Evolutionary conservation across 1,140 invertebrate species (phyloP).

Genomic region (Helicoverpa zea): DNA sequence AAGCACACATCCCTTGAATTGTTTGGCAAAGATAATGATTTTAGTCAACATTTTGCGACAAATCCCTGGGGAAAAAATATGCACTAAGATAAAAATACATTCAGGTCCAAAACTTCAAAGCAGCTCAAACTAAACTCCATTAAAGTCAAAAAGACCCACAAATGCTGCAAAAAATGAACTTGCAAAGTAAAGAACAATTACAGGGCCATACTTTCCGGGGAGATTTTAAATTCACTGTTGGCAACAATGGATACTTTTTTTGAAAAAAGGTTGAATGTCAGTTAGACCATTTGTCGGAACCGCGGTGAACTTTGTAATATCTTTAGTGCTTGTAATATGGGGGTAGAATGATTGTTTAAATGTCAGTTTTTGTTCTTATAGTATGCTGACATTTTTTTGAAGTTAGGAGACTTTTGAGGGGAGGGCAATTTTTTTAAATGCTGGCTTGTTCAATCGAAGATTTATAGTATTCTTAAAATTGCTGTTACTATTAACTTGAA

Average conservation of each 20-base stretch:
- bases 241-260: constrained; percentile 12
- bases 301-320: constrained; percentile 17
- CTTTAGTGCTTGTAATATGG: constrained; percentile 11
- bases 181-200: constrained; percentile 18
- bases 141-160: not conserved
- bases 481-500: no score
- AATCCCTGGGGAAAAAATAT: no score
- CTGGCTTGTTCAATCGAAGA: no score
- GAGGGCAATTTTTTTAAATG: not conserved
- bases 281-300: not conserved
- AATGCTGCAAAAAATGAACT: not conserved
- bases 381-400: not conserved
- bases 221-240: constrained; percentile 9
- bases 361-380: not conserved
- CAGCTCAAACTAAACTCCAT: no score
- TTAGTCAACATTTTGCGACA: no score
- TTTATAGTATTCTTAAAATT: no score
- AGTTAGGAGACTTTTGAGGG: not conserved
- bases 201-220: constrained; percentile 6
- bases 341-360: constrained; percentile 23
- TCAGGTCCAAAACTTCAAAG: no score
- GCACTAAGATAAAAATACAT: no score
- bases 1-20: no score
- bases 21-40: no score
- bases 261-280: constrained; percentile 9